Evolutionary conservation across 2,113 vertebrate species (phyloP).

Genomic region (Leucosticte australis): DNA sequence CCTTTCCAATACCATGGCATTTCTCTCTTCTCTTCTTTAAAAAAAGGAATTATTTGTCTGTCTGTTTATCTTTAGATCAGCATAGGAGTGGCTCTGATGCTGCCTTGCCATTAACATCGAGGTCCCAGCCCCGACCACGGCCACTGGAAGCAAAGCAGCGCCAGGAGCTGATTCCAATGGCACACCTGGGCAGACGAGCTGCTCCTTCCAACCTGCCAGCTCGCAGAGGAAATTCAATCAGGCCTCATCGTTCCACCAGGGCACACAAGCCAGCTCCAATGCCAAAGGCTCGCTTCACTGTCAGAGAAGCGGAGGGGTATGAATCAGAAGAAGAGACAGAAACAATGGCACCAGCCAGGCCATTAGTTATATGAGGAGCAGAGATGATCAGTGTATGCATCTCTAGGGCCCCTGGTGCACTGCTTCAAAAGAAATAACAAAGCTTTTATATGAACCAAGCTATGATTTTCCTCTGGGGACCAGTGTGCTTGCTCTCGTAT

Average conservation of each 20-base stretch:
- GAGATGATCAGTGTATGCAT: slow-evolving; percentile 2
- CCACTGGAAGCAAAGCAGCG: neutral
- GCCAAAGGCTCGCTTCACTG: slow-evolving; percentile 1
- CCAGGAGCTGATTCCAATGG: slow-evolving; percentile 40
- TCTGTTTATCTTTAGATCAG: slow-evolving; percentile 47
- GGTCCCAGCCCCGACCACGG: neutral
- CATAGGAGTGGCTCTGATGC: neutral
- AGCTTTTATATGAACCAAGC: neutral
- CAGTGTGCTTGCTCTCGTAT: neutral
- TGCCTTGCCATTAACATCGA: neutral
- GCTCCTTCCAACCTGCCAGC: neutral
- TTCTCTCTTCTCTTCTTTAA: neutral
- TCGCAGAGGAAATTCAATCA: neutral
- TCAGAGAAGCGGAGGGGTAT: neutral
- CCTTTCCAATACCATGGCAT: neutral
- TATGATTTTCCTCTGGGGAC: neutral
- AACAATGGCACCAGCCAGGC: neutral
- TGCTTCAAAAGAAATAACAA: slow-evolving; percentile 56
- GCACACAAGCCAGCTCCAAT: neutral
- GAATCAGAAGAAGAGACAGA: slow-evolving; percentile 67
- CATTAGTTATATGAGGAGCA: slow-evolving; percentile 48
- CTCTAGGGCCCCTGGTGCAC: neutral
- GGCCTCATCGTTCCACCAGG: neutral
- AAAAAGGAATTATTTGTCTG: neutral
- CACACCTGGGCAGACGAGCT: neutral